Conservation (phyloP, 2,888 invertebrate genomes). For the Sinopyrophorus schimmeli region DNA sequence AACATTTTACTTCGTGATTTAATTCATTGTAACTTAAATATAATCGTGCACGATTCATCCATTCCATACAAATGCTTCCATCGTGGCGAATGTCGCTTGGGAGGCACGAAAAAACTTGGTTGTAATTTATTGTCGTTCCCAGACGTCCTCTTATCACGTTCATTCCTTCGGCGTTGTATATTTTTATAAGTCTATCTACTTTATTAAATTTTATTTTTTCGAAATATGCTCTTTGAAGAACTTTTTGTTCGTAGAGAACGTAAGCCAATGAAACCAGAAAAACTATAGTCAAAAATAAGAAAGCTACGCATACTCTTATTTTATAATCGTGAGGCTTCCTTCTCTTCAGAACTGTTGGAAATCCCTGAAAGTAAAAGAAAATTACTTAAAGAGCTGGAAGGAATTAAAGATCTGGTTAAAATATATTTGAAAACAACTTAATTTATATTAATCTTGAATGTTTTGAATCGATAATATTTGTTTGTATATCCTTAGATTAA, state of each 20-base stretch:
- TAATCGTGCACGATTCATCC: conserved; percentile 75
- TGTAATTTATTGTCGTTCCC: conserved; percentile 65
- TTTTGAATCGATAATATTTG: neutral
- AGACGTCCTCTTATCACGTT: conserved; percentile 67
- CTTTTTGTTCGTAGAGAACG: conserved; percentile 80
- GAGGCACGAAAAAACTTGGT: conserved; percentile 74
- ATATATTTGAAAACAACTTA: neutral
- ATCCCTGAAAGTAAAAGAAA: conserved; percentile 62
- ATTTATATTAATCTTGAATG: neutral
- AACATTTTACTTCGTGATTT: conserved; percentile 74
- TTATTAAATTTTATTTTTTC: conserved; percentile 82
- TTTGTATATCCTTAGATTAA: too few relatives aligned
- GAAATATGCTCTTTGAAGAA: conserved; percentile 80
- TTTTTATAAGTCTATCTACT: conserved; percentile 71
- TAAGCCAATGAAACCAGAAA: conserved; percentile 85
- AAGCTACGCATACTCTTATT: conserved; percentile 77
- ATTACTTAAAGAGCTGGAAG: too few relatives aligned
- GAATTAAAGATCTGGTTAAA: neutral
- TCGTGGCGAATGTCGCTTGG: conserved; percentile 62
- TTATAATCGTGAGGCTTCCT: conserved; percentile 74
- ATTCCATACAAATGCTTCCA: conserved; percentile 78
- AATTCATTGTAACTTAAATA: conserved; percentile 67
- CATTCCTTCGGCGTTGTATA: conserved; percentile 71
- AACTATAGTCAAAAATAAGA: conserved; percentile 79
- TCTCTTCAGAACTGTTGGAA: conserved; percentile 73